phyloP scores from a whole-genome alignment of 2,797 vertebrate species.

The Poecilia wingei region DNA sequence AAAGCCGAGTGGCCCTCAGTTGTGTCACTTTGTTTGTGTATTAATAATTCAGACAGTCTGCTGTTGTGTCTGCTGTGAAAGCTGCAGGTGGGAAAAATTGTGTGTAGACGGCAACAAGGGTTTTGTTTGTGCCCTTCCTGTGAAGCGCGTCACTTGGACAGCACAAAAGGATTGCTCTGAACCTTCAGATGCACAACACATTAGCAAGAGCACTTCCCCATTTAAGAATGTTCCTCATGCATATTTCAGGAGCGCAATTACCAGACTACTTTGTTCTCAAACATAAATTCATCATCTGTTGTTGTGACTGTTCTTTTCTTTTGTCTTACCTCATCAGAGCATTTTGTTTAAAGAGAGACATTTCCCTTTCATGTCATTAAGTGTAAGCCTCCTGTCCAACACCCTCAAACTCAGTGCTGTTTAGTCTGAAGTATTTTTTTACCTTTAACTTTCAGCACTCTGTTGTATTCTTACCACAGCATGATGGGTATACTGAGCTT shows the following conservation, averaged over 20 bases:
- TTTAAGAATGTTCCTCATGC: constrained; percentile 8
- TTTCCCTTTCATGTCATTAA: not conserved
- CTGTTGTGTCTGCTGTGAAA: constrained; percentile 37
- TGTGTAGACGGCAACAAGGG: constrained; percentile 5
- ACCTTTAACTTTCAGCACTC: not conserved
- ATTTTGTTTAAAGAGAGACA: not conserved
- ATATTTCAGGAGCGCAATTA: constrained; percentile 37
- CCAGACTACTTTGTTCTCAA: constrained; percentile 6
- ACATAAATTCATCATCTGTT: constrained; percentile 27
- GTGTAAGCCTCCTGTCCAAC: not conserved
- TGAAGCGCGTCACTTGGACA: constrained; percentile 46
- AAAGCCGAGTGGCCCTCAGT: constrained; percentile 45
- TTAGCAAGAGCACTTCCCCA: constrained; percentile 41
- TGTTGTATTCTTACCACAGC: not conserved
- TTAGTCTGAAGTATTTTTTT: not conserved
- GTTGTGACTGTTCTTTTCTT: not conserved
- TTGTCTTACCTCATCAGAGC: not conserved
- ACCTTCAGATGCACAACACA: constrained; percentile 46
- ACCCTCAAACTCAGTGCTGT: not conserved
- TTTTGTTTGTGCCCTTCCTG: constrained; percentile 49
- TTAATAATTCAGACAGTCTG: constrained; percentile 54
- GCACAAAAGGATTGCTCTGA: constrained; percentile 53
- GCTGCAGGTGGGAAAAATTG: constrained; percentile 57
- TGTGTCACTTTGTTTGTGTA: constrained; percentile 25
- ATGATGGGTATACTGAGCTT: not conserved